These are phyloP conservation scores for Elysia crispata DNA, from an alignment of 2,888 invertebrate species.

Conservation along the genomic window DNA sequence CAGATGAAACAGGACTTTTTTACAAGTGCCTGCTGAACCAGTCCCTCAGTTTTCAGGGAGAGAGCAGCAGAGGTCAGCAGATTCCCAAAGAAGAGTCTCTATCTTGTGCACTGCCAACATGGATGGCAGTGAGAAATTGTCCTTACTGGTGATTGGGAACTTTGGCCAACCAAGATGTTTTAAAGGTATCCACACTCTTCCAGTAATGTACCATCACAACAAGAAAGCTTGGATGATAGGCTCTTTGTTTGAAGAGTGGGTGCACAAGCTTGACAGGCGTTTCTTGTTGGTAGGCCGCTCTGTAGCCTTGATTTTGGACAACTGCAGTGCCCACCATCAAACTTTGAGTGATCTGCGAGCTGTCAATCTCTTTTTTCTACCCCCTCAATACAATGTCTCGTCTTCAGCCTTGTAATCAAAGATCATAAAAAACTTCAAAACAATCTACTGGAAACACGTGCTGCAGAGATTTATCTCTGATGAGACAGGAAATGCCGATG, in stretches of 20 bases:
- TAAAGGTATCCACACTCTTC: constrained; percentile 50
- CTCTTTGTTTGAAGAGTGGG: constrained; percentile 54
- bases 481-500: no score
- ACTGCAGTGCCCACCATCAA: no score
- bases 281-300: constrained; percentile 35
- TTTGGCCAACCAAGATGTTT: constrained; percentile 54
- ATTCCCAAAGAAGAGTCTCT: constrained; percentile 54
- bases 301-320: constrained; percentile 56
- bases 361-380: no score
- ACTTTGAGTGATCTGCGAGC: no score
- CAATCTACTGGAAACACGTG: no score
- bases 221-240: constrained; percentile 57
- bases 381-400: no score
- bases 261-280: constrained; percentile 49
- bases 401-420: no score
- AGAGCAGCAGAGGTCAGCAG: constrained; percentile 53
- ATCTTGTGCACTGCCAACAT: constrained; percentile 53
- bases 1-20: constrained; percentile 57
- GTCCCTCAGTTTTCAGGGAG: constrained; percentile 52
- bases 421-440: no score
- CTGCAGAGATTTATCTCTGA: no score
- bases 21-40: constrained; percentile 50
- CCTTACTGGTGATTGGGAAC: constrained; percentile 55
- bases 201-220: constrained; percentile 49
- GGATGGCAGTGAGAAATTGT: constrained; percentile 50